A percentile compares a stretch with the other conserved stretches of the same genome.
phyloP scores from a whole-genome alignment of 2,888 invertebrate genomes.

The Ormia ochracea region DNA sequence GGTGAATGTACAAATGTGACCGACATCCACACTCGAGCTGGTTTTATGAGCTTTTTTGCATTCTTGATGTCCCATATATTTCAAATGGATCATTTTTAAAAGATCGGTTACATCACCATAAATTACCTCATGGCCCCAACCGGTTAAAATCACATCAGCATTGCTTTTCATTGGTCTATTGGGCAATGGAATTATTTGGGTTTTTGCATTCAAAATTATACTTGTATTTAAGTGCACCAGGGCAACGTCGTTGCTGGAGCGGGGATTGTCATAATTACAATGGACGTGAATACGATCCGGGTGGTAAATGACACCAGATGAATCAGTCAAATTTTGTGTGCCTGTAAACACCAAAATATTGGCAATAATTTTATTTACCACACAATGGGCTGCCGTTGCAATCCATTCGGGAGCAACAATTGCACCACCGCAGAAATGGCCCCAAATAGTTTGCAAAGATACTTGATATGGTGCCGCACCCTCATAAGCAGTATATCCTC shows the following conservation, averaged over 20 bases:
- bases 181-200: constrained; percentile 79
- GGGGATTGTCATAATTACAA: constrained; percentile 69
- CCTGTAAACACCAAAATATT: constrained; percentile 70
- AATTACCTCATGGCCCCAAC: constrained; percentile 80
- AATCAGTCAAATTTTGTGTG: constrained; percentile 64
- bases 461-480: constrained; percentile 73
- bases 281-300: constrained; percentile 68
- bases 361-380: constrained; percentile 61
- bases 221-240: constrained; percentile 80
- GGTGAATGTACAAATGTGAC: constrained; percentile 80
- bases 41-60: constrained; percentile 71
- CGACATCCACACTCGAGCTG: constrained; percentile 78
- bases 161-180: constrained; percentile 78
- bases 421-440: constrained; percentile 72
- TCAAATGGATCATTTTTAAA: constrained; percentile 79
- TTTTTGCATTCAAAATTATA: constrained; percentile 78
- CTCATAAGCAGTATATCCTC: constrained; percentile 64
- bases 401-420: constrained; percentile 67
- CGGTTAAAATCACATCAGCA: constrained; percentile 79
- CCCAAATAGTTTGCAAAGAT: constrained; percentile 69
- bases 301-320: constrained; percentile 76
- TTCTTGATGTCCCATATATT: constrained; percentile 77
- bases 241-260: constrained; percentile 81
- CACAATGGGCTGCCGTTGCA: constrained; percentile 72
- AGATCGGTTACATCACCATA: constrained; percentile 78